Percentiles rank a stretch among this genome's conserved stretches.
Evolutionary conservation across 1,140 invertebrate genomes (phyloP).

Genomic region (Pachypeltis micranthus): DNA sequence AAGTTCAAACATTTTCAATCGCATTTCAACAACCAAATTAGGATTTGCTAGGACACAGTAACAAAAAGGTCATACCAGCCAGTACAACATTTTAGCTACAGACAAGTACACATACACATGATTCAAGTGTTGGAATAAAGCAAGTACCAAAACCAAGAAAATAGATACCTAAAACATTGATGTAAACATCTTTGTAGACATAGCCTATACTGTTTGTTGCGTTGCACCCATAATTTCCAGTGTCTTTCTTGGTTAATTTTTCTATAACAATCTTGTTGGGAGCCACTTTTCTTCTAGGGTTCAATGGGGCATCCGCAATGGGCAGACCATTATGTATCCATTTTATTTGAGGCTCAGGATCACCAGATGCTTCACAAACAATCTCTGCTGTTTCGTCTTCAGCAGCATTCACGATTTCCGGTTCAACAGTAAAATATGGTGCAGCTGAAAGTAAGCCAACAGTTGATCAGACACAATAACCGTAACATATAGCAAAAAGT

Average conservation of each 20-base stretch:
- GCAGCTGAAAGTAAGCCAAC: constrained; percentile 62
- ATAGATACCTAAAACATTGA: constrained; percentile 78
- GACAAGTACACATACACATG: constrained; percentile 7
- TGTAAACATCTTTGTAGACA: constrained; percentile 93
- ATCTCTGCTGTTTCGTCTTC: constrained; percentile 84
- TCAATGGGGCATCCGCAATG: constrained; percentile 57
- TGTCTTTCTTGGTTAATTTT: constrained; percentile 76
- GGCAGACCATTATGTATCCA: constrained; percentile 96
- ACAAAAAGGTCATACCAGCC: background rate
- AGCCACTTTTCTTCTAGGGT: constrained; percentile 52
- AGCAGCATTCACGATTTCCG: constrained; percentile 73
- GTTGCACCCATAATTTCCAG: constrained; percentile 97
- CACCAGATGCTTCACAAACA: constrained; percentile 73
- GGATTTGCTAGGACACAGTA: background rate
- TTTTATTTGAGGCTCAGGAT: constrained; percentile 78
- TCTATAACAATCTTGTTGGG: constrained; percentile 69
- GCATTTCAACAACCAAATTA: too few species aligned
- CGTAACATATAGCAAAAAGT: background rate
- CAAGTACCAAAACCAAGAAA: background rate
- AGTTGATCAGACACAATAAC: background rate
- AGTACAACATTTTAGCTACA: background rate
- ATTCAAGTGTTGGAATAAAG: background rate
- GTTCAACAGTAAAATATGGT: constrained; percentile 88
- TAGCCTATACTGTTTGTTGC: constrained; percentile 96
- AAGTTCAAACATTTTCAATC: too few species aligned